Evolutionary conservation across 2,797 vertebrate species (phyloP).

Genomic region (Florisuga fusca): DNA sequence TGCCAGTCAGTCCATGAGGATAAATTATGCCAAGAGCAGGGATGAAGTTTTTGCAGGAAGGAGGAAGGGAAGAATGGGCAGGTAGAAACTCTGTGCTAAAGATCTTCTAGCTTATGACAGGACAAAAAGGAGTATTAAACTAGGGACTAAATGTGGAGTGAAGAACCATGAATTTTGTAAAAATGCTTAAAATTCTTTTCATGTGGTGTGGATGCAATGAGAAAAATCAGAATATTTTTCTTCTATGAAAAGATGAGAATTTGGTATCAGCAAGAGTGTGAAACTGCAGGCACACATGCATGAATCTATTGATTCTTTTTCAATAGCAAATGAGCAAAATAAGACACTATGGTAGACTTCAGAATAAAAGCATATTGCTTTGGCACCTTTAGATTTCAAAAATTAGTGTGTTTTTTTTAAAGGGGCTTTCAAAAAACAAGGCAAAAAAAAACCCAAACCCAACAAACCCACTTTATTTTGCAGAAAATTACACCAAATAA

Average conservation of each 20-base stretch:
- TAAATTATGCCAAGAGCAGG: neutral
- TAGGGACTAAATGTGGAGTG: neutral
- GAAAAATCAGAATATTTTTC: neutral
- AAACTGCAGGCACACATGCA: rapidly evolving
- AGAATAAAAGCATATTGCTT: neutral
- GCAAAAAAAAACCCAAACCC: too few relatives aligned
- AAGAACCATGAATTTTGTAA: neutral
- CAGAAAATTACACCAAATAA: neutral
- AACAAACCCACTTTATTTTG: neutral
- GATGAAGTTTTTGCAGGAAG: neutral
- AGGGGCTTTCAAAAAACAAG: neutral
- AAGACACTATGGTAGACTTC: neutral
- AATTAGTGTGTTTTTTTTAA: neutral
- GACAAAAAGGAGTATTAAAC: neutral
- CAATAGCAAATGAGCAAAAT: neutral
- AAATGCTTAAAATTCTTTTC: neutral
- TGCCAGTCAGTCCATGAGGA: neutral
- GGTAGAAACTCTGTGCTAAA: neutral
- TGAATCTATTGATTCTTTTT: neutral
- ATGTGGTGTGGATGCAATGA: neutral
- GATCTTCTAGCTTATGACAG: neutral
- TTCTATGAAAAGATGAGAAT: neutral
- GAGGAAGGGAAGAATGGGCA: neutral
- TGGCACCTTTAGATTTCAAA: neutral
- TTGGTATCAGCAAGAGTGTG: neutral